phyloP scores from a whole-genome alignment of 2,113 vertebrate genomes.

The Leptosomus discolor region DNA sequence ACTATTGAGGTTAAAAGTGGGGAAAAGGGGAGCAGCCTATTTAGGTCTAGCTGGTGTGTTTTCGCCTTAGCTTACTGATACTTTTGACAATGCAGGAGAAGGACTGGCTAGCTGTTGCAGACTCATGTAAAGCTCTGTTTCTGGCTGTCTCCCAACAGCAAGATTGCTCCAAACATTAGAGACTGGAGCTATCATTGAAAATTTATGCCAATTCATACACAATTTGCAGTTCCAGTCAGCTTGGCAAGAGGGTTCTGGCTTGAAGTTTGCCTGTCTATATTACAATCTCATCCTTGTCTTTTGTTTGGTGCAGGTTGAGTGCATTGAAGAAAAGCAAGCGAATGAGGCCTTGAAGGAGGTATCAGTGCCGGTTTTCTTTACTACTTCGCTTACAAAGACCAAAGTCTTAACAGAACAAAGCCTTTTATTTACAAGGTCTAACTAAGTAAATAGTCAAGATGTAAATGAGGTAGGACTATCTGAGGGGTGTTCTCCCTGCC shows the following conservation, averaged over 20 bases:
- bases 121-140: neutral
- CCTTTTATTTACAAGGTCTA: neutral
- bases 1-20: neutral
- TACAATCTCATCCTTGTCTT: neutral
- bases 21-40: neutral
- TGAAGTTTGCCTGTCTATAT: neutral
- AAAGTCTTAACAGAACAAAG: neutral
- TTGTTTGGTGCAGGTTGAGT: slow-evolving; percentile 64
- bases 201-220: neutral
- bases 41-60: neutral
- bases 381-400: neutral
- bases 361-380: neutral
- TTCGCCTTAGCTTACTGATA: neutral
- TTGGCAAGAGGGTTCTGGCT: neutral
- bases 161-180: neutral
- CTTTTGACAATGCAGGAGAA: neutral
- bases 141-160: neutral
- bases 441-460: neutral
- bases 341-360: slow-evolving; percentile 68
- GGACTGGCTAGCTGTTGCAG: neutral
- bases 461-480: neutral
- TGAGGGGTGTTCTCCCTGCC: neutral
- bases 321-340: slow-evolving; percentile 62
- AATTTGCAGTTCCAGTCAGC: neutral
- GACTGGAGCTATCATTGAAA: neutral